phyloP scores from a whole-genome alignment of 2,797 vertebrate genomes.

The Sorex maritimensis region DNA sequence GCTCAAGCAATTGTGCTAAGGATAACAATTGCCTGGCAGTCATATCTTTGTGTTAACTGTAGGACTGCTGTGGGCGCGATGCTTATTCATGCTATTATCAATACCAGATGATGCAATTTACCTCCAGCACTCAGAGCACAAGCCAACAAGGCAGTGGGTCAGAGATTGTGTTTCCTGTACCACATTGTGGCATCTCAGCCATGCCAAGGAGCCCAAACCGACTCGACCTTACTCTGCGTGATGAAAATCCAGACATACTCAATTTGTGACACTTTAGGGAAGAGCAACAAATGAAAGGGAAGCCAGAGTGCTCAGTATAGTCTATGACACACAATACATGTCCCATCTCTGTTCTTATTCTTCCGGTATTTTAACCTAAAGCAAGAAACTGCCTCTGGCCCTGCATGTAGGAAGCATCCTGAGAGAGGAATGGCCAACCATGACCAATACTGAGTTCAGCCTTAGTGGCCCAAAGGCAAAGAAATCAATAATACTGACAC shows the following conservation, averaged over 20 bases:
- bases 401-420: neutral
- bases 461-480: neutral
- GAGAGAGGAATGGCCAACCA: neutral
- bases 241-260: constrained; percentile 48
- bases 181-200: constrained; percentile 81
- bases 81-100: neutral
- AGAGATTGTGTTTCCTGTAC: constrained; percentile 43
- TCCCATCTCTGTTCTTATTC: neutral
- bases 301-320: neutral
- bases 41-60: constrained; percentile 73
- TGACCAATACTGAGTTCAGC: neutral
- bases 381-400: neutral
- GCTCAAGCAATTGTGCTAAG: constrained; percentile 76
- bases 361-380: constrained; percentile 19
- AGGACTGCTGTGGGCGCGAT: neutral
- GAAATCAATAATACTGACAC: neutral
- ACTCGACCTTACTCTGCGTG: neutral
- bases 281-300: constrained; percentile 57
- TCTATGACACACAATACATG: neutral
- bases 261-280: constrained; percentile 25
- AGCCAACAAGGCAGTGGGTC: neutral
- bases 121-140: neutral
- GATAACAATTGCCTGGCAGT: constrained; percentile 68
- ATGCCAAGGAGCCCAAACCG: constrained; percentile 50
- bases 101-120: constrained; percentile 78